Conservation (phyloP, 1,140 invertebrate genomes). For the Oncopodura yosiiana region DNA sequence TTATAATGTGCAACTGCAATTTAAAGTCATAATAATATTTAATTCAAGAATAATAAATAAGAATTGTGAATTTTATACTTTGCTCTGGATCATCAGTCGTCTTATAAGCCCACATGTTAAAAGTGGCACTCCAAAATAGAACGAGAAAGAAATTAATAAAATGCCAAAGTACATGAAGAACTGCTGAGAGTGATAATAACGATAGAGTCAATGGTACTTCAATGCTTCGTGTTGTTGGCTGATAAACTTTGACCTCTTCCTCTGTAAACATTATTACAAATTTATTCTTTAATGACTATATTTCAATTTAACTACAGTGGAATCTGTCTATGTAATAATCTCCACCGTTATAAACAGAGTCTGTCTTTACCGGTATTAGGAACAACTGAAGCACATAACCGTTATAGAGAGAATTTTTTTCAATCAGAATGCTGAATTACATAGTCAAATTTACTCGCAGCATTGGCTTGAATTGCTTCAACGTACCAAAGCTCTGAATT, state of each 20-base stretch:
- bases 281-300: too few species aligned
- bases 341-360: too few species aligned
- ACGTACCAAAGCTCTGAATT: too few species aligned
- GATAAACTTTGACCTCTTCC: neutral
- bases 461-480: too few species aligned
- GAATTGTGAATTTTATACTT: constrained; percentile 5
- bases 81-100: constrained; percentile 4
- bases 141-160: constrained; percentile 27
- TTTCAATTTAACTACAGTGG: too few species aligned
- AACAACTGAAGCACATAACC: too few species aligned
- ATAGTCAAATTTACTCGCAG: too few species aligned
- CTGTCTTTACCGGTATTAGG: too few species aligned
- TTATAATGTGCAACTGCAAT: constrained; percentile 10
- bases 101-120: constrained; percentile 25
- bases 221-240: neutral
- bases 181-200: constrained; percentile 13
- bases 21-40: neutral
- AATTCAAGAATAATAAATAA: neutral
- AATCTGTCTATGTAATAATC: too few species aligned
- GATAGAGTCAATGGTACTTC: constrained; percentile 6
- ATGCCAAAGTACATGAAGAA: constrained; percentile 25
- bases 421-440: too few species aligned
- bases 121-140: constrained; percentile 26
- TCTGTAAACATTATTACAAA: neutral
- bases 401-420: too few species aligned